Evolutionary conservation across 2,888 invertebrate species (phyloP), one percentile per base, ranked within the genome.

Genomic region (Steinernema carpocapsae): DNA sequence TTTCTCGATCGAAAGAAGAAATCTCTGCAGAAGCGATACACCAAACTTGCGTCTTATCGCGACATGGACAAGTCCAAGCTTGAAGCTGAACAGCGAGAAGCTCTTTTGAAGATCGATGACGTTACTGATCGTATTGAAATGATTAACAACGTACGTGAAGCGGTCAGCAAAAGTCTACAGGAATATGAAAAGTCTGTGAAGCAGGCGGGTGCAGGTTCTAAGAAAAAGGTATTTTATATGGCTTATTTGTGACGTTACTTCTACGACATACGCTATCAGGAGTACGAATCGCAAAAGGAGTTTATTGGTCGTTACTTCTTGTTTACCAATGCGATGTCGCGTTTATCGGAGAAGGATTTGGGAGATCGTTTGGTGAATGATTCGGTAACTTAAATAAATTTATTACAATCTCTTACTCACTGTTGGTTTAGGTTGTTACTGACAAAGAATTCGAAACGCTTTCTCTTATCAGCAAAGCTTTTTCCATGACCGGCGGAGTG

Each of bases 211-310:
- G 6, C 22, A 19, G 56, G 56, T 2, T 56, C 56, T 22, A 56
- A 26, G 22, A 56, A 56, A 56, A 56, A 56, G 56, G 56, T 56
- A 56, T 19, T 19, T 37, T 37, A n/a, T n/a, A n/a, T 48, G 48
- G 4, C 3, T 37, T 37, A 48, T 19, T 19, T 7, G 4, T 48
- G 17, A 17, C 19, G 6, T 48, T 19, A 2, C n/a, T 48, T 48
- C n/a, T n/a, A n/a, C n/a, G 56, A 19, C 3, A 48, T 48, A 48
- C 17, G 19, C 3, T 48, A 7, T 48, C 22, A 56, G 56, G 56
- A 56, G 14, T 4, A 4, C 3, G 56, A 56, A 4, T 19, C 26
- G 26, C 56, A 56, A 26, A 56, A 56, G 56, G 56, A 56, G 4
- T 19, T 56, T 2, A 56, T 56, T 26, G 22, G 56, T 26, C 56